phyloP scores from a whole-genome alignment of 2,888 invertebrate genomes.

The Eumacrocentrus americanus region DNA sequence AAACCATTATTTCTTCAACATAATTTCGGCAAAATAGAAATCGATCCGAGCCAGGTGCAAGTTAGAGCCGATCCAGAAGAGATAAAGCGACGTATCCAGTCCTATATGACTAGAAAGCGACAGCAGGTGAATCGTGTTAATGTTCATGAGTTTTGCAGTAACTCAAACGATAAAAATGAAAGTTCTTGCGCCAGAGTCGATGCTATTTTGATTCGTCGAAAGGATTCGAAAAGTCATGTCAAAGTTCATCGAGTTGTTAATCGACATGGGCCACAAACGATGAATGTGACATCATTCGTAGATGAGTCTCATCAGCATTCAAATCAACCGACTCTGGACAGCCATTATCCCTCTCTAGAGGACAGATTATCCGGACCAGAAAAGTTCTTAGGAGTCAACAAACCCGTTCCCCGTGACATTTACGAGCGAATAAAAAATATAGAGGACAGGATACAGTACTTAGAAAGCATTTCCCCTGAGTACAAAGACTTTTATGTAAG shows the following conservation, averaged over 20 bases:
- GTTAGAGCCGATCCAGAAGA: conserved; percentile 73
- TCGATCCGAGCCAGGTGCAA: conserved; percentile 68
- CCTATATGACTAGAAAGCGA: conserved; percentile 78
- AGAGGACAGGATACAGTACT: conserved; percentile 74
- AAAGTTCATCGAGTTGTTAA: conserved; percentile 77
- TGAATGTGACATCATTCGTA: conserved; percentile 39
- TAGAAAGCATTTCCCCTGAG: conserved; percentile 82
- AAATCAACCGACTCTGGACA: conserved; percentile 26
- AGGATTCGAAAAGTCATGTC: conserved; percentile 79
- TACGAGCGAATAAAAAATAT: conserved; percentile 74
- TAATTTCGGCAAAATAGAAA: conserved; percentile 28
- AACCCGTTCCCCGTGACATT: conserved; percentile 69
- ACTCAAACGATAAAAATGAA: conserved; percentile 60
- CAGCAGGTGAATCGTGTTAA: conserved; percentile 77
- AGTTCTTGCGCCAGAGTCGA: conserved; percentile 78
- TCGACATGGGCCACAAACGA: conserved; percentile 72
- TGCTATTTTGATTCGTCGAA: conserved; percentile 73
- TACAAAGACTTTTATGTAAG: conserved; percentile 74
- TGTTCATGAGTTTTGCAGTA: conserved; percentile 74
- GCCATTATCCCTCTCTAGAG: conserved; percentile 65
- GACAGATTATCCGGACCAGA: conserved; percentile 74
- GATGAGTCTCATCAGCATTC: conserved; percentile 24
- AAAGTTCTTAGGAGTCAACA: conserved; percentile 65
- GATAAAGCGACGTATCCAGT: conserved; percentile 72
- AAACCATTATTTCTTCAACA: too few relatives aligned